Base-by-base conservation (phyloP, 2,888 invertebrate species). In the Lithophane semibrunnea region DNA sequence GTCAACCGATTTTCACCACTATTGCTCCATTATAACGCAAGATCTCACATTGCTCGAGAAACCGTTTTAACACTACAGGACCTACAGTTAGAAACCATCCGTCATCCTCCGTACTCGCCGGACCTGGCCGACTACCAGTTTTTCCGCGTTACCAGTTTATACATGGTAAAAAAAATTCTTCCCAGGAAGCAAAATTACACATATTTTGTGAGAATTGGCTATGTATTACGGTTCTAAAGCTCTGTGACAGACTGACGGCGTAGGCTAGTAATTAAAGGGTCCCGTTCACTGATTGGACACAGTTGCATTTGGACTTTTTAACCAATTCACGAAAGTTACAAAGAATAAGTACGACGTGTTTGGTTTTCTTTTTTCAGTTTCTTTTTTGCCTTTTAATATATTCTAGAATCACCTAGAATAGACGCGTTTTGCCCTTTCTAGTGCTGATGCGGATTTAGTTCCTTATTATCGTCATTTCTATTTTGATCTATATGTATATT, bases 401-500 rank as follows among this genome's bases (percentile, higher is more conserved):
- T 24, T 66, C 16, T 24, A 29, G 24, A 24, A 65, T 49, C 47
- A 65, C 12, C 7, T 24, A 65, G 13, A 10, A 7, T 24, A 60
- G 10, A 21, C 18, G 0, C 24, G 7, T 29, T 24, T 18, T 65
- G 24, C 18, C 66, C 12, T 29, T 21, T 29, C 24, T 49, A 29
- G 18, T 29, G 49, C 29, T 18, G 18, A 21, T 29, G 12, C 29
- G 47, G 29, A 66, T 21, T 52, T 21, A 21, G 8, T 66, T 47
- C 7, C 21, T 5, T 52, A 10, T 21, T 24, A 29, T 29, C 12
- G 47, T 52, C 29, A n/a, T n/a, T 52, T 37, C 29, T 21, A 70
- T 71, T 73, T 71, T 29, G n/a, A 72, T 47, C 13, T 73, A 10
- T 12, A 72, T 47, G 9, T 73, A 10, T 12, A 16, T n/a, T 12